Evolutionary conservation across 2,113 vertebrate genomes (phyloP).

Genomic region (Ptyas mucosa): DNA sequence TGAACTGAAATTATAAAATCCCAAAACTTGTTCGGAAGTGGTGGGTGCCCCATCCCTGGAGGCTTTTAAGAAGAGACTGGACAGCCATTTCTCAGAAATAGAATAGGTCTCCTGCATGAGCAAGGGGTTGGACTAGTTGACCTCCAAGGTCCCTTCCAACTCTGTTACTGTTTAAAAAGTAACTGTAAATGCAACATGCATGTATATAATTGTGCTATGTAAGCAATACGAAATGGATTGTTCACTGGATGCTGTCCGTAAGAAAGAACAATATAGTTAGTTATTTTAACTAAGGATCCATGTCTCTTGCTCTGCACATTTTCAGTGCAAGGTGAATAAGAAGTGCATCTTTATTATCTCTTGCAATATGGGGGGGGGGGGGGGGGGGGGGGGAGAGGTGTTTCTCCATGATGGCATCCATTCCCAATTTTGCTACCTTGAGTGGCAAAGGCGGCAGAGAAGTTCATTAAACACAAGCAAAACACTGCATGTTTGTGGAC

Average conservation of each 20-base stretch:
- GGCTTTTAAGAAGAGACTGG: background rate
- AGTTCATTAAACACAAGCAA: background rate
- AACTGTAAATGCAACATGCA: background rate
- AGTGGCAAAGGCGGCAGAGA: background rate
- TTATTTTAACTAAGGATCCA: background rate
- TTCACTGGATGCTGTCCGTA: background rate
- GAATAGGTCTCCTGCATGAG: background rate
- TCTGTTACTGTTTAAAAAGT: background rate
- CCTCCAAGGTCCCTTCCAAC: background rate
- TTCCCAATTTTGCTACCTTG: background rate
- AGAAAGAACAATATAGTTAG: background rate
- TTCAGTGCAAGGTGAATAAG: background rate
- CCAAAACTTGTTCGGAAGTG: background rate
- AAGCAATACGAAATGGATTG: background rate
- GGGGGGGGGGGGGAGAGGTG: no score
- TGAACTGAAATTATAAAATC: background rate
- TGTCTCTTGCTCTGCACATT: background rate
- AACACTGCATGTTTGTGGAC: background rate
- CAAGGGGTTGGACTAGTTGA: background rate
- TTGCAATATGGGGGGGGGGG: background rate
- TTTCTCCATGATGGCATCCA: background rate
- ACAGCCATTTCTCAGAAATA: background rate
- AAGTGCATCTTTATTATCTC: background rate
- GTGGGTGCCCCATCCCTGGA: background rate
- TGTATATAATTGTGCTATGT: background rate